A percentile compares a stretch with the other conserved stretches of the same genome.
These are phyloP conservation scores for Psittacula derbiana DNA, from an alignment of 2,797 vertebrate species.

Conservation along the genomic window DNA sequence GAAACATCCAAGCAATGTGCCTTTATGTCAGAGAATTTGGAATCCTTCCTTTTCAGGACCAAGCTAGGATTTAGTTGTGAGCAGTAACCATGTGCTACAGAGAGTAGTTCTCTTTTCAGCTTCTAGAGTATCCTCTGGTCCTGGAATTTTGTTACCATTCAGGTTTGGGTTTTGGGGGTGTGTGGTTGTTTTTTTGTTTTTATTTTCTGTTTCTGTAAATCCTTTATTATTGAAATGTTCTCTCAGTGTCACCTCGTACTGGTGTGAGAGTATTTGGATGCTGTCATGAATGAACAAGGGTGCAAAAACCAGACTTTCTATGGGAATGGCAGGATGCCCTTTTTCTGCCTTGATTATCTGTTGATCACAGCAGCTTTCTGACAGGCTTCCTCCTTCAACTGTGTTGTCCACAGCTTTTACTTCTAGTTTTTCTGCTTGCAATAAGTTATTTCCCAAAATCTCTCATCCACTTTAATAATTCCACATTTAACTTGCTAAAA, in stretches of 20 bases:
- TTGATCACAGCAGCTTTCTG: neutral
- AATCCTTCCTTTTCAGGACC: neutral
- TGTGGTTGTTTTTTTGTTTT: rapidly evolving
- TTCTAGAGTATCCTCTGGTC: neutral
- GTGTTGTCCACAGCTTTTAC: neutral
- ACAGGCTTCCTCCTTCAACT: neutral
- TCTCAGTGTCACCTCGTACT: neutral
- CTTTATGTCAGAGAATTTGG: neutral
- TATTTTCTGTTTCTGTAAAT: neutral
- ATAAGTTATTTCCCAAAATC: neutral
- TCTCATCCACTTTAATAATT: neutral
- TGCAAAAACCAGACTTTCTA: neutral
- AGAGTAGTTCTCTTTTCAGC: neutral
- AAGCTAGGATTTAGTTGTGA: neutral
- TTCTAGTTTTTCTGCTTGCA: neutral
- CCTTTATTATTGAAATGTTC: neutral
- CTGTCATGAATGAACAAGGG: neutral
- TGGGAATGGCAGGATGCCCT: neutral
- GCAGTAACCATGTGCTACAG: neutral
- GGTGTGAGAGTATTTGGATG: neutral
- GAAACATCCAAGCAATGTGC: neutral
- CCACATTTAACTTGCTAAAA: neutral
- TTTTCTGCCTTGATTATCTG: neutral
- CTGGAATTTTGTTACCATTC: neutral
- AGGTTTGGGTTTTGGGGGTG: neutral